A percentile compares a stretch with the other conserved stretches of the same genome.
Conservation (phyloP, 2,113 vertebrate genomes). For the Accipiter cooperii region DNA sequence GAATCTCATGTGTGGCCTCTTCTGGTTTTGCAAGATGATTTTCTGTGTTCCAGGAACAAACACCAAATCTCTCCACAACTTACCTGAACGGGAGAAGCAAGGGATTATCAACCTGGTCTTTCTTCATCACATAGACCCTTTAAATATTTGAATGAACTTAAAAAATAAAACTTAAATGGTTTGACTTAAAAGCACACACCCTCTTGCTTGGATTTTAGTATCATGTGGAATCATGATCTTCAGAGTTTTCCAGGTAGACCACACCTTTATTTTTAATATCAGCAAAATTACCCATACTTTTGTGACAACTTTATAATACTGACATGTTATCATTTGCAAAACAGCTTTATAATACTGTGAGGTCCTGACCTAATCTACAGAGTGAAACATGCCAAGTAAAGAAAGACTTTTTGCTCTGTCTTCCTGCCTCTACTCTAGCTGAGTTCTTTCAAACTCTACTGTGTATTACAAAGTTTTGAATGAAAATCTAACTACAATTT, state of each 20-base stretch:
- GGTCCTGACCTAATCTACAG: not conserved
- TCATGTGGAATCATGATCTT: not conserved
- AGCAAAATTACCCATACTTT: not conserved
- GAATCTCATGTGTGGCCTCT: not conserved
- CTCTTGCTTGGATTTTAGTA: not conserved
- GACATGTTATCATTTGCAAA: not conserved
- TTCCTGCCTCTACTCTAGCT: not conserved
- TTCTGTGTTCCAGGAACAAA: not conserved
- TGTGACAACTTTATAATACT: not conserved
- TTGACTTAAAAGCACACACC: not conserved
- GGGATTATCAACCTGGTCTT: not conserved
- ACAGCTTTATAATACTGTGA: not conserved
- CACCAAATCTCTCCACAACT: not conserved
- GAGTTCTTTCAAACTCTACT: not conserved
- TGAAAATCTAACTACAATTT: not conserved
- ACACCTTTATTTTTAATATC: not conserved
- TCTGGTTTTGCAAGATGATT: not conserved
- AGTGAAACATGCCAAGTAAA: not conserved
- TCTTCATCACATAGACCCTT: not conserved
- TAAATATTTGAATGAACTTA: not conserved
- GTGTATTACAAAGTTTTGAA: not conserved
- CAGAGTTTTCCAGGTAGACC: not conserved
- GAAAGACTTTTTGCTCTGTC: not conserved
- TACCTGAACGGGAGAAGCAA: not conserved
- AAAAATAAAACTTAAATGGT: not conserved